Evolutionary conservation across 2,888 invertebrate species (phyloP).

Genomic region (Callyntrura sp.): DNA sequence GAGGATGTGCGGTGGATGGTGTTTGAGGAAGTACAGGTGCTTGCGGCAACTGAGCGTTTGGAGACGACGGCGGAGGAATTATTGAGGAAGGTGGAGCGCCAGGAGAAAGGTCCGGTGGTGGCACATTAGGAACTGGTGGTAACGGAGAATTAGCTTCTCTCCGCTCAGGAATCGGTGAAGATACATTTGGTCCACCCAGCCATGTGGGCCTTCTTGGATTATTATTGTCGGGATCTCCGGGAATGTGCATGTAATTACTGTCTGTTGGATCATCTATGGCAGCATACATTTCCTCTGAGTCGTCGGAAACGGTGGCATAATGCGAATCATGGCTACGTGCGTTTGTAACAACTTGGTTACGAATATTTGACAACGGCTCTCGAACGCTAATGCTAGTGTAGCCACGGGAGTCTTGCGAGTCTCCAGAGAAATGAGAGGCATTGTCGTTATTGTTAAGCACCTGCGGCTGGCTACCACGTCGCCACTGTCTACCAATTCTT

Average conservation of each 20-base stretch:
- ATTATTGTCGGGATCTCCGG: slow-evolving; percentile 80
- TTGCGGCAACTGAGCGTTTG: slow-evolving; percentile 31
- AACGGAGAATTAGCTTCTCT: slow-evolving; percentile 95
- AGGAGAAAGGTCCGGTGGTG: slow-evolving; percentile 84
- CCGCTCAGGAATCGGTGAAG: slow-evolving; percentile 95
- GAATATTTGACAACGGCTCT: slow-evolving; percentile 93
- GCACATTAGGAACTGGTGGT: slow-evolving; percentile 90
- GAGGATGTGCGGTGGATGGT: slow-evolving; percentile 25
- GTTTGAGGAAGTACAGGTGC: slow-evolving; percentile 17
- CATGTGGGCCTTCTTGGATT: slow-evolving; percentile 78
- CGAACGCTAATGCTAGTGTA: slow-evolving; percentile 97
- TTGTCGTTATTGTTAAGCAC: slow-evolving; percentile 73
- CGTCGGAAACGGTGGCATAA: slow-evolving; percentile 96
- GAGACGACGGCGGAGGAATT: slow-evolving; percentile 61
- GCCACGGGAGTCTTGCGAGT: slow-evolving; percentile 95
- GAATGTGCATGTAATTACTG: slow-evolving; percentile 86
- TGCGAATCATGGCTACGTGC: slow-evolving; percentile 85
- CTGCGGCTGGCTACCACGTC: slow-evolving; percentile 80
- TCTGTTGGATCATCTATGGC: slow-evolving; percentile 92
- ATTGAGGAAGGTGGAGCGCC: slow-evolving; percentile 17
- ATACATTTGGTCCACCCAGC: slow-evolving; percentile 89
- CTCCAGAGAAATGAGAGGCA: slow-evolving; percentile 92
- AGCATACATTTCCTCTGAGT: slow-evolving; percentile 97
- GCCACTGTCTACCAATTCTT: slow-evolving; percentile 81
- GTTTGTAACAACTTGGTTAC: slow-evolving; percentile 88